Conservation (phyloP, 1,140 invertebrate genomes). For the Metopolophium dirhodum region DNA sequence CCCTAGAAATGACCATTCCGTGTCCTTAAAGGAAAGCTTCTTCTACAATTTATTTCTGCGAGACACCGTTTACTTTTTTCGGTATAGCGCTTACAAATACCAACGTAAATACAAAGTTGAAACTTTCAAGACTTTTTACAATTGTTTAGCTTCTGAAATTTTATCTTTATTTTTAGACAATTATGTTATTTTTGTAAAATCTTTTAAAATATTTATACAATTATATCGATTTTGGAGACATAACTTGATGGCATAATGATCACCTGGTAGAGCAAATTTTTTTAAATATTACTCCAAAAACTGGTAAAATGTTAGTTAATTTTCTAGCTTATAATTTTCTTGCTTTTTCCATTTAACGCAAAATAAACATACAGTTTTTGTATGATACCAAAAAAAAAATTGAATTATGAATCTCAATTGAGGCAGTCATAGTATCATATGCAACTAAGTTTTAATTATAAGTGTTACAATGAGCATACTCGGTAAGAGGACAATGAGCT, state of each 20-base stretch:
- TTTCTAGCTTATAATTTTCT: too few relatives aligned
- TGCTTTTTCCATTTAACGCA: neutral
- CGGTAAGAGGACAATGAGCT: conserved; percentile 14
- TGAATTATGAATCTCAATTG: conserved; percentile 13
- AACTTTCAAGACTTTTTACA: neutral
- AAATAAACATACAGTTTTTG: conserved; percentile 16
- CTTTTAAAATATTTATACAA: conserved; percentile 21
- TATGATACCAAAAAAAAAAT: neutral
- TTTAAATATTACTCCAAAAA: neutral
- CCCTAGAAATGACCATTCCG: too few relatives aligned
- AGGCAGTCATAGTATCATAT: conserved; percentile 32
- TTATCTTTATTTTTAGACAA: conserved; percentile 15
- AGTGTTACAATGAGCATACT: conserved; percentile 56
- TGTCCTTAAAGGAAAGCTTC: too few relatives aligned
- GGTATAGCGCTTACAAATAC: neutral
- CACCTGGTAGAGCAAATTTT: conserved; percentile 8
- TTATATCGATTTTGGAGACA: neutral
- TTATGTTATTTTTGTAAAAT: neutral
- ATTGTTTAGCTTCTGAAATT: conserved; percentile 25
- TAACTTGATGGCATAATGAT: neutral
- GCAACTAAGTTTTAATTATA: conserved; percentile 59
- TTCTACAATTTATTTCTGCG: neutral
- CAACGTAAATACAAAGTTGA: neutral
- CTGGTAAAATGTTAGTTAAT: conserved; percentile 6
- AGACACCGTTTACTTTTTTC: conserved; percentile 20